Evolutionary conservation across 2,797 vertebrate genomes (phyloP).

Genomic region (Malacoraja senta): DNA sequence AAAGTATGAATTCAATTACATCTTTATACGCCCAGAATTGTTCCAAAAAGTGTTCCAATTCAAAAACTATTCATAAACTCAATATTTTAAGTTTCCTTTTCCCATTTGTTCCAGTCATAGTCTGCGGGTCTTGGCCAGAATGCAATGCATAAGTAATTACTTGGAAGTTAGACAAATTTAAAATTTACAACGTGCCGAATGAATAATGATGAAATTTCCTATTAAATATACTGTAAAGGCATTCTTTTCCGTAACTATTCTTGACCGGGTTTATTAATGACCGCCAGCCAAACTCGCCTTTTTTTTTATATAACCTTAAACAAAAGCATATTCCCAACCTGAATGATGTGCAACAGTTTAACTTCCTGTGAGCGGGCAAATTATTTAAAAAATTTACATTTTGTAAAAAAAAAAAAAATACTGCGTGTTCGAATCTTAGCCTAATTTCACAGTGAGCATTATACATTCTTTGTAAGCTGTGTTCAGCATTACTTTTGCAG

Average conservation of each 20-base stretch:
- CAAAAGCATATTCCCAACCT: conserved; percentile 9
- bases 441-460: neutral
- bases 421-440: neutral
- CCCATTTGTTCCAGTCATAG: conserved; percentile 29
- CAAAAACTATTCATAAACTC: conserved; percentile 15
- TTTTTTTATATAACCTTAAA: neutral
- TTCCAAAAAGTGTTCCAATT: neutral
- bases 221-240: conserved; percentile 14
- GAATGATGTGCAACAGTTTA: neutral
- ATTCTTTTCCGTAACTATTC: conserved; percentile 5
- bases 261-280: conserved; percentile 30
- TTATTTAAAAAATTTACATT: neutral
- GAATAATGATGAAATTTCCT: conserved; percentile 32
- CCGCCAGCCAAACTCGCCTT: neutral
- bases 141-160: conserved; percentile 33
- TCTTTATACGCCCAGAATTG: neutral
- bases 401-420: neutral
- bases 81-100: conserved; percentile 13
- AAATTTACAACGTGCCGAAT: conserved; percentile 29
- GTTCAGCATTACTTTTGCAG: neutral
- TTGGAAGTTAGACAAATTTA: conserved; percentile 29
- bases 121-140: neutral
- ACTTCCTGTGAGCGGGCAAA: neutral
- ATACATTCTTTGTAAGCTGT: neutral
- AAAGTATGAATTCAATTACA: neutral